phyloP scores from a whole-genome alignment of 2,113 vertebrate genomes.

The Vimba vimba region DNA sequence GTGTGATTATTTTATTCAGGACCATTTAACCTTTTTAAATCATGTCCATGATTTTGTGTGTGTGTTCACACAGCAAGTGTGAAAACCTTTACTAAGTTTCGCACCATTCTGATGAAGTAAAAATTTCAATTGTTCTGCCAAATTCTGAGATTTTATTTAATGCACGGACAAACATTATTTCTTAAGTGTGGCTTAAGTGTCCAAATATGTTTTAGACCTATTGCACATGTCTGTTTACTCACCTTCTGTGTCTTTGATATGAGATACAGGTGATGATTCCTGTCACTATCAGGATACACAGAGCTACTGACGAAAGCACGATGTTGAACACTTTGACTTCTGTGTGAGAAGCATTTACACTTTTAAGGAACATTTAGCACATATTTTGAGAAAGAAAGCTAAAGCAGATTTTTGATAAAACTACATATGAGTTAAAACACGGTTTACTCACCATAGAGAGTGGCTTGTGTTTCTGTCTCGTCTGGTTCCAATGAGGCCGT shows the following conservation, averaged over 20 bases:
- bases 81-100: too few species aligned
- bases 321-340: constrained; percentile 71
- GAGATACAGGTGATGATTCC: constrained; percentile 67
- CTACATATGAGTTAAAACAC: neutral
- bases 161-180: neutral
- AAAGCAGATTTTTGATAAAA: neutral
- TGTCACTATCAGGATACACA: constrained; percentile 65
- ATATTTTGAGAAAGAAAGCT: neutral
- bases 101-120: too few species aligned
- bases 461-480: constrained; percentile 40
- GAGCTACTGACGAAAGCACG: constrained; percentile 63
- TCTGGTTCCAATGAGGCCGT: constrained; percentile 54
- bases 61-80: too few species aligned
- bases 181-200: neutral
- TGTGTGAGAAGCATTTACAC: constrained; percentile 43
- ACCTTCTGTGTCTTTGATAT: constrained; percentile 73
- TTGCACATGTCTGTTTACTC: neutral
- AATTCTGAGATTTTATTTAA: neutral
- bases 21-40: too few species aligned
- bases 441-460: constrained; percentile 57
- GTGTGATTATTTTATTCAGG: too few species aligned
- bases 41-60: too few species aligned
- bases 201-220: neutral
- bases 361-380: neutral
- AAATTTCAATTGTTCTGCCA: neutral